Conservation (phyloP, 2,888 invertebrate genomes). For the Strigamia crassipes region DNA sequence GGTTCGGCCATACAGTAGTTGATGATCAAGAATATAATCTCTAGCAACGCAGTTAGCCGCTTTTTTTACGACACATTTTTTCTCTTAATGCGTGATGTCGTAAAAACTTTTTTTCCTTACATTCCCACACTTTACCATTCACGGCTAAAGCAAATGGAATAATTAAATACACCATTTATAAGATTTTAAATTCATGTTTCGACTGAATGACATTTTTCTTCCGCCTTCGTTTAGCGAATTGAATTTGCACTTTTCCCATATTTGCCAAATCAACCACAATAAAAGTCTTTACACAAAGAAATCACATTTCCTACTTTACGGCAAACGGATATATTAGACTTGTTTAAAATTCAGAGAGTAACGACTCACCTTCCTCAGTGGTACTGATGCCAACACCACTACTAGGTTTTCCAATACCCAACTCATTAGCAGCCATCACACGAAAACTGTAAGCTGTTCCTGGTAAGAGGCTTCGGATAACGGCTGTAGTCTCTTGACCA, state of each 20-base stretch:
- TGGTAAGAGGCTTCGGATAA: conserved; percentile 55
- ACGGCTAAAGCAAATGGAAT: conserved; percentile 1
- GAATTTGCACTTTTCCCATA: not conserved
- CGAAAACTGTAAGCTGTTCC: conserved; percentile 57
- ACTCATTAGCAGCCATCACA: conserved; percentile 57
- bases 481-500: conserved; percentile 48
- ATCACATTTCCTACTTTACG: not conserved
- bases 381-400: conserved; percentile 55
- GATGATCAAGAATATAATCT: conserved; percentile 38
- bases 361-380: conserved; percentile 57
- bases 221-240: not conserved
- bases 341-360: not conserved
- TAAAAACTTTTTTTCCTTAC: not conserved
- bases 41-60: conserved; percentile 3
- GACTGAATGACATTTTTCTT: not conserved
- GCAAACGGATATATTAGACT: not conserved
- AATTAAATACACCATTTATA: not conserved
- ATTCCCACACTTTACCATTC: not conserved
- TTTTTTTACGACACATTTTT: conserved; percentile 25
- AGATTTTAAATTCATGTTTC: not conserved
- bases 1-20: conserved; percentile 10
- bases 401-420: conserved; percentile 58
- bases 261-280: not conserved
- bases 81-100: conserved; percentile 30
- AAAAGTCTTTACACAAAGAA: not conserved